Evolutionary conservation across 2,113 vertebrate genomes (phyloP), one percentile per base, ranked within the genome.

Genomic region (Polyodon spathula): DNA sequence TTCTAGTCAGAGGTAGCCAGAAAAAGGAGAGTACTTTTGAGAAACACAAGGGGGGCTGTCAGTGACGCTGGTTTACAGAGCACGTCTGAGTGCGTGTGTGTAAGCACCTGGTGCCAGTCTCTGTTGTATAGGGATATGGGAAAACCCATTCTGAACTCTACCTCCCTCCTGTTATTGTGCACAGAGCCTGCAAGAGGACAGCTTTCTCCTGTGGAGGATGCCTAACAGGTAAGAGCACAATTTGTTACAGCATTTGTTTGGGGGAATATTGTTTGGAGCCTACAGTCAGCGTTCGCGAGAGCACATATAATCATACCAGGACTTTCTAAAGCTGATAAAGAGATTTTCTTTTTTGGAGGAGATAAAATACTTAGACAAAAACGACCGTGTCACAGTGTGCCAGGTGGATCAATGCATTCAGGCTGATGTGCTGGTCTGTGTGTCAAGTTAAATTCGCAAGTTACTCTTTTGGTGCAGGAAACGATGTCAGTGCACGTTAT

Each of bases 71-170:
- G 41, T 64, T 51, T 2, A 11, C 37, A 6, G 12, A 4, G 15
- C 41, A 15, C 10, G 37, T 17, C n/a, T 43, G 40, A 43, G 63
- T 48, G 57, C 43, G 61, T 27, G 48, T 16, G 53, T 54, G 60
- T 40, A 77, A 65, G 73, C 78, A 80, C 79, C 78, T 78, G 81
- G 60, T 66, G 59, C 69, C 69, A 59, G 63, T 56, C 66, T 64
- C 57, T n/a, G n/a, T n/a, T n/a, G n/a, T 27, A 15, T 10, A 67
- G 65, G 64, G 61, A 73, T 73, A 84, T 68, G 76, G 60, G n/a
- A 71, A 63, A 66, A 68, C 69, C 75, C 69, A 66, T 37, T 59
- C 53, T 61, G 73, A 82, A 73, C 76, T 75, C 74, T 57, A 69
- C 77, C 42, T 58, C 71, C 11, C 54, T 68, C 67, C 27, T 72